Percentiles rank a stretch among this genome's conserved stretches.
These are phyloP conservation scores for Morelia viridis DNA, from an alignment of 2,797 vertebrate species.

Conservation along the genomic window DNA sequence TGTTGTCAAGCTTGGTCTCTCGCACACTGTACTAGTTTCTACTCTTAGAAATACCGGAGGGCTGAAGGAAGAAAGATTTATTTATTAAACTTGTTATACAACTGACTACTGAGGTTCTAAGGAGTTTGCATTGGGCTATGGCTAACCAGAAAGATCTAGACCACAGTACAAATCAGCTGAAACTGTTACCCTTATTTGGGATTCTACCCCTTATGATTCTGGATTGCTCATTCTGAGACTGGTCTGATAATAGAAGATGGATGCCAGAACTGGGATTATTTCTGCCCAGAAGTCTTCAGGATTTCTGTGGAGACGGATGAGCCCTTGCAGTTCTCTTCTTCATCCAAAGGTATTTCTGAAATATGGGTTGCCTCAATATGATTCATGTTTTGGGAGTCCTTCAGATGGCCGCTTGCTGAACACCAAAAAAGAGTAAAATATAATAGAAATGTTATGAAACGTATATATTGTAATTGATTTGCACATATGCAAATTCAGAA, in stretches of 20 bases:
- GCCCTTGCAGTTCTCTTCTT: not conserved
- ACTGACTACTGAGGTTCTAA: not conserved
- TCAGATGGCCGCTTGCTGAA: no score
- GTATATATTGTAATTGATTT: not conserved
- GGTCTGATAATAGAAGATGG: not conserved
- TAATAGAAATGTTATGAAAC: not conserved
- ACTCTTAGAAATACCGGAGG: not conserved
- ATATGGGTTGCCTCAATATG: not conserved
- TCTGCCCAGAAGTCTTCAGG: not conserved
- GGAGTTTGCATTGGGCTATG: not conserved
- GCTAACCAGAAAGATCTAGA: not conserved
- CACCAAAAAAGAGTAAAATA: not conserved
- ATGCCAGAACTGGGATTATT: not conserved
- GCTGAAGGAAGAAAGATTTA: not conserved
- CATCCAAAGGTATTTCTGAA: not conserved
- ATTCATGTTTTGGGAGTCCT: not conserved
- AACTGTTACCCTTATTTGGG: not conserved
- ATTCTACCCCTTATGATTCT: not conserved
- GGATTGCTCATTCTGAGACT: not conserved
- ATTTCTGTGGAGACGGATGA: not conserved
- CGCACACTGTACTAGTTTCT: not conserved
- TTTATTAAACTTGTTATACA: not conserved
- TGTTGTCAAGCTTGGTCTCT: no score
- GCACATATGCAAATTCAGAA: not conserved
- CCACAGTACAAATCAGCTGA: not conserved